Evolutionary conservation across 2,797 vertebrate genomes (phyloP), one percentile per base, ranked within the genome.

Genomic region (Melopsittacus undulatus): DNA sequence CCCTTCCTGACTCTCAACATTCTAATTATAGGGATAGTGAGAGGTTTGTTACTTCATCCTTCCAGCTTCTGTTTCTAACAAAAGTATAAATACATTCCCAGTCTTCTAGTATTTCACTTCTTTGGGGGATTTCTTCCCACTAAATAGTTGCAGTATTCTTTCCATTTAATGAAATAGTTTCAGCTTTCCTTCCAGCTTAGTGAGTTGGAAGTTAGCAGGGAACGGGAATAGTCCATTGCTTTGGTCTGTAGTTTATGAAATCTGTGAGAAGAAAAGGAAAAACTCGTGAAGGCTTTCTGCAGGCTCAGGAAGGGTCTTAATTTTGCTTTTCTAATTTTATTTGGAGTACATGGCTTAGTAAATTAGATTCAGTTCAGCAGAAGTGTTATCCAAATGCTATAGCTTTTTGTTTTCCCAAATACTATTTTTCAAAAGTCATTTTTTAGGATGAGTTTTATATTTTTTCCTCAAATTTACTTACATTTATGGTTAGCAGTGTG

Each of bases 201-300:
- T 81, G 80, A 43, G 38, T 66, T 91, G 79, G 93, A 95, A 94
- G 92, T 88, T 57, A 92, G 62, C 57, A 78, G 34, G 32, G 73
- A 90, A 74, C 54, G 88, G 72, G 76, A 92, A 62, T 11, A 81
- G 73, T 87, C 83, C 46, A 26, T 36, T 77, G 40, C 49, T 90
- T 75, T 88, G 66, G 83, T 86, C 69, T 92, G 48, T 70, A 68
- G 73, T 83, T 94, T 72, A 75, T 54, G 62, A 63, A 83, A 72
- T 64, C 68, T 66, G 15, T 48, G 48, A 90, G 51, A 72, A 88
- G 79, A n/a, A 80, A 88, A 64, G 51, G 45, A 93, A 81, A 43
- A 8, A 3, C 30, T 51, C 76, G 38, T 26, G 67, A 62, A 66
- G 30, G 12, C 57, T 83, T 27, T 70, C 72, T 91, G 34, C 68